Evolutionary conservation across 2,797 vertebrate genomes (phyloP).

Genomic region (Pachyuromys duprasi): DNA sequence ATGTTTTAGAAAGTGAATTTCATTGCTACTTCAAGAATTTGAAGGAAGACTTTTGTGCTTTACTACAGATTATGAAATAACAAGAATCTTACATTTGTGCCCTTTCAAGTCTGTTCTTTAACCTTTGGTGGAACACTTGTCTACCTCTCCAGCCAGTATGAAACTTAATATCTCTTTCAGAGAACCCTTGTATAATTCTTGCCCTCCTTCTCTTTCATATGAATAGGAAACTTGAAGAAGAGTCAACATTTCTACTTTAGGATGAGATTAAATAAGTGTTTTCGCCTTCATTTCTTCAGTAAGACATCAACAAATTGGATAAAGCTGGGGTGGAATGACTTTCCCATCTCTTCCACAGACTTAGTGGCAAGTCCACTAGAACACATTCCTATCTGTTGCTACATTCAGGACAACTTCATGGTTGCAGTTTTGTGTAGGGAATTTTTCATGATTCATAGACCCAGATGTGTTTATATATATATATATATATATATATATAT

Average conservation of each 20-base stretch:
- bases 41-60: background rate
- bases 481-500: background rate
- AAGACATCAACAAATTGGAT: background rate
- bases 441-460: background rate
- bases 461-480: background rate
- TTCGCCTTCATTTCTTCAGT: background rate
- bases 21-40: background rate
- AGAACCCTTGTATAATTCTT: background rate
- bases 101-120: background rate
- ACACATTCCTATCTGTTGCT: background rate
- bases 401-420: background rate
- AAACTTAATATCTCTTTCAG: background rate
- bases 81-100: background rate
- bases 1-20: background rate
- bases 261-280: background rate
- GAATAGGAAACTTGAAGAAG: background rate
- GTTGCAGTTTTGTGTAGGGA: background rate
- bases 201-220: background rate
- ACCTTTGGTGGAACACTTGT: rapidly evolving
- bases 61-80: background rate
- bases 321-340: background rate
- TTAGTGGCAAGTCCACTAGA: background rate
- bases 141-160: background rate
- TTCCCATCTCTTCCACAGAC: background rate
- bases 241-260: background rate